phyloP scores from a whole-genome alignment of 2,888 invertebrate genomes.

The Merodon equestris region DNA sequence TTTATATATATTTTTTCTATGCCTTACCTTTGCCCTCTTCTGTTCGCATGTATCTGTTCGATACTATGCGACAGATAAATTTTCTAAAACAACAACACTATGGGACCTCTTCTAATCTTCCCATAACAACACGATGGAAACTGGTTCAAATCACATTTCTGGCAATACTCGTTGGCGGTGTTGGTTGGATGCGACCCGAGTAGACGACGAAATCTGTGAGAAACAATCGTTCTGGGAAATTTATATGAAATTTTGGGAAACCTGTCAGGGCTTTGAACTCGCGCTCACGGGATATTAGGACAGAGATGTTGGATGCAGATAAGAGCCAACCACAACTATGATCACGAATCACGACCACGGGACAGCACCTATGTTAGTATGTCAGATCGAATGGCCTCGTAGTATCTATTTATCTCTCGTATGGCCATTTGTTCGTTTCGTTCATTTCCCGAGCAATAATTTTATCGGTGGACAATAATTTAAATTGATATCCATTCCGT shows the following conservation, averaged over 20 bases:
- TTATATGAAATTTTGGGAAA: conserved; percentile 69
- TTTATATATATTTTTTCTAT: conserved; percentile 32
- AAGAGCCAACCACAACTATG: conserved; percentile 40
- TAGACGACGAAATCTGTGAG: conserved; percentile 50
- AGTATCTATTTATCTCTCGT: conserved; percentile 21
- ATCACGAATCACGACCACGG: no score
- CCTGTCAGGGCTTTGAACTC: conserved; percentile 69
- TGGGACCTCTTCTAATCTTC: conserved; percentile 62
- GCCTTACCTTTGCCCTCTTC: conserved; percentile 7
- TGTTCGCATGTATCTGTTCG: conserved; percentile 35
- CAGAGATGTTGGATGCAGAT: conserved; percentile 62
- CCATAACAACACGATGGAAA: conserved; percentile 50
- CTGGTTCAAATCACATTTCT: conserved; percentile 64
- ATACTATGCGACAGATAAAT: conserved; percentile 68
- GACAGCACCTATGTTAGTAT: conserved; percentile 8
- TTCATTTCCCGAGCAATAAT: conserved; percentile 47
- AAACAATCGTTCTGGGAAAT: conserved; percentile 69
- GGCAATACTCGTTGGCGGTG: conserved; percentile 32
- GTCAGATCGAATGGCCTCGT: conserved; percentile 6
- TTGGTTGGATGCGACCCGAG: neutral
- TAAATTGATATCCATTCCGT: conserved; percentile 60
- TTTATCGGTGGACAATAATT: conserved; percentile 54
- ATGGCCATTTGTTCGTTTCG: conserved; percentile 42
- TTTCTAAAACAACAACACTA: conserved; percentile 48
- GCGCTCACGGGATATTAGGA: conserved; percentile 52